Conservation (phyloP, 2,797 vertebrate genomes). For the Alectoris magna region DNA sequence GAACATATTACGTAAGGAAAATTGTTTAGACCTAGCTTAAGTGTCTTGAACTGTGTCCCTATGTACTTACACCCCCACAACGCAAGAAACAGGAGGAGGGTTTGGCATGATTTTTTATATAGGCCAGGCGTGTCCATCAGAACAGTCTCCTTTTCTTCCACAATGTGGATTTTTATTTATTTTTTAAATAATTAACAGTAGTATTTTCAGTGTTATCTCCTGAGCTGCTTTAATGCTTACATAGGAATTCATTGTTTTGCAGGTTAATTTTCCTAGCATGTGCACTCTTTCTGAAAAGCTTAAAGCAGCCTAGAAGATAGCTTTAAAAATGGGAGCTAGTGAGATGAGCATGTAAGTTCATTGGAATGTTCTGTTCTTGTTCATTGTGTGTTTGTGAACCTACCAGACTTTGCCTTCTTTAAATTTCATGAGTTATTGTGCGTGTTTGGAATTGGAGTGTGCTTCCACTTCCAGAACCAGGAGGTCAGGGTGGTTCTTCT, state of each 20-base stretch:
- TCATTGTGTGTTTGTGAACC: background rate
- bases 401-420: background rate
- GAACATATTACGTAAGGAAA: background rate
- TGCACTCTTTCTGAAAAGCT: background rate
- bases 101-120: background rate
- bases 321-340: background rate
- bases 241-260: background rate
- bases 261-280: background rate
- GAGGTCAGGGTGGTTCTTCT: background rate
- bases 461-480: background rate
- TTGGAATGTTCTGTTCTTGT: background rate
- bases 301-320: background rate
- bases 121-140: background rate
- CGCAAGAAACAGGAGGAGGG: background rate
- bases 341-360: background rate
- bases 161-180: no score
- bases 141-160: background rate
- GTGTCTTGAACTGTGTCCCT: background rate
- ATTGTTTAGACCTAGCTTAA: rapidly evolving
- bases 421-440: background rate
- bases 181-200: background rate
- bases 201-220: background rate
- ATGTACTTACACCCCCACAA: rapidly evolving
- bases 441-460: background rate
- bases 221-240: background rate